These are phyloP conservation scores for Hydrolagus colliei DNA, from an alignment of 2,797 vertebrate genomes.

Conservation along the genomic window DNA sequence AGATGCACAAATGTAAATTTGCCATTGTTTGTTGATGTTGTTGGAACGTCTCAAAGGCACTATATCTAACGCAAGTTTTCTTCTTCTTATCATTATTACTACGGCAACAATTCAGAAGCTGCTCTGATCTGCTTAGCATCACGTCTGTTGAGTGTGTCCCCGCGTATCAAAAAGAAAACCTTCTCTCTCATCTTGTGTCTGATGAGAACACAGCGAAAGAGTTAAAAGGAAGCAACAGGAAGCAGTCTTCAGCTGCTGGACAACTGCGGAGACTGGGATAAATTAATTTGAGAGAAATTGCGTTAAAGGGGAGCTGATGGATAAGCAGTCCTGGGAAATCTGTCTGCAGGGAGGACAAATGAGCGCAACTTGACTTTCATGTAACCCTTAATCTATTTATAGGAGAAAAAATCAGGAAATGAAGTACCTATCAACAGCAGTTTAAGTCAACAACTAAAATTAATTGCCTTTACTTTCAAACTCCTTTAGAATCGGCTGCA, in stretches of 20 bases:
- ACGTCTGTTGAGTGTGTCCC: neutral
- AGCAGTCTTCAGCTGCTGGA: slow-evolving; percentile 33
- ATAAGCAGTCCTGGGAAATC: slow-evolving; percentile 50
- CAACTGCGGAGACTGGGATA: slow-evolving; percentile 35
- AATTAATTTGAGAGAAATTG: slow-evolving; percentile 49
- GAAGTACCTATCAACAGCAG: slow-evolving; percentile 53
- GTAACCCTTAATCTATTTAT: slow-evolving; percentile 53
- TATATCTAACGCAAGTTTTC: too few relatives aligned
- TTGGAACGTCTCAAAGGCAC: too few relatives aligned
- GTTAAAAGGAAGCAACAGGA: slow-evolving; percentile 40
- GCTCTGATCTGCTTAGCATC: neutral
- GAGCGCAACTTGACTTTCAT: slow-evolving; percentile 49
- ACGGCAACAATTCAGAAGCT: neutral
- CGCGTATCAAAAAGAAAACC: neutral
- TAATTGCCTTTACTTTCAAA: slow-evolving; percentile 54
- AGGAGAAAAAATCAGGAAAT: slow-evolving; percentile 50
- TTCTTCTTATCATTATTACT: too few relatives aligned
- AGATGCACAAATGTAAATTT: too few relatives aligned
- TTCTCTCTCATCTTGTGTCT: neutral
- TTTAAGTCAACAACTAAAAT: slow-evolving; percentile 58
- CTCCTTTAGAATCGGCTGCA: slow-evolving; percentile 39
- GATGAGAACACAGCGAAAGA: slow-evolving; percentile 39
- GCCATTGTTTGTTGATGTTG: too few relatives aligned
- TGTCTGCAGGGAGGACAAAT: slow-evolving; percentile 47
- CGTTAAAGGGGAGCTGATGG: slow-evolving; percentile 43